These are phyloP conservation scores for Enteromius radiatus DNA, from an alignment of 2,797 vertebrate genomes.

Conservation along the genomic window DNA sequence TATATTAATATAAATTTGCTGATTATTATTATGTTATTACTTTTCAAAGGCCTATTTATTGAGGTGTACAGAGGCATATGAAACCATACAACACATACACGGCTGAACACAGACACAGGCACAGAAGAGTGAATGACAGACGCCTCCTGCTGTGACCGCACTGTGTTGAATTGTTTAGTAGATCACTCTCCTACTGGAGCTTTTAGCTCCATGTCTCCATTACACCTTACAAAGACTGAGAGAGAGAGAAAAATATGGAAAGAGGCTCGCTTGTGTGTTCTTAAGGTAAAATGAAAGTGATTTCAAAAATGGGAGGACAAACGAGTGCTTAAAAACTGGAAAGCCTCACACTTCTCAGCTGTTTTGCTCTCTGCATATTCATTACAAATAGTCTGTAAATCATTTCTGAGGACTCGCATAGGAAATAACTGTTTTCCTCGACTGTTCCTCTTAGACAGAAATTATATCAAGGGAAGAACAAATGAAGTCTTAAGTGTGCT, in stretches of 20 bases:
- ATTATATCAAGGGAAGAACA: neutral
- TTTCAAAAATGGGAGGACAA: constrained; percentile 23
- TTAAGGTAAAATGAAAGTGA: constrained; percentile 35
- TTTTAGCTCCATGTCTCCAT: constrained; percentile 69
- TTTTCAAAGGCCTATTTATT: constrained; percentile 33
- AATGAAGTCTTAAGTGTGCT: neutral
- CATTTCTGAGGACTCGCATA: neutral
- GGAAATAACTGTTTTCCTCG: neutral
- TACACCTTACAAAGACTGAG: constrained; percentile 45
- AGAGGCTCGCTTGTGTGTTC: constrained; percentile 28
- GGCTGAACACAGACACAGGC: constrained; percentile 17
- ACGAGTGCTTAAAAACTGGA: constrained; percentile 15
- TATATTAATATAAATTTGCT: constrained; percentile 21
- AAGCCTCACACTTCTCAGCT: neutral
- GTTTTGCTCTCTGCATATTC: neutral
- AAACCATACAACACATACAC: constrained; percentile 5
- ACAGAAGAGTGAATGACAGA: constrained; percentile 50
- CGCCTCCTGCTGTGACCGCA: constrained; percentile 53
- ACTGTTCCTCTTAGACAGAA: neutral
- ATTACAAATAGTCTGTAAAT: constrained; percentile 11
- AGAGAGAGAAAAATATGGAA: constrained; percentile 22
- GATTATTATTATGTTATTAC: constrained; percentile 6
- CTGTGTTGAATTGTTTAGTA: constrained; percentile 63
- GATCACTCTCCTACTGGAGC: constrained; percentile 58
- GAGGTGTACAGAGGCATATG: constrained; percentile 36